Conservation (phyloP, 92 coral and sea anemone species). For the Muricea muricata region DNA sequence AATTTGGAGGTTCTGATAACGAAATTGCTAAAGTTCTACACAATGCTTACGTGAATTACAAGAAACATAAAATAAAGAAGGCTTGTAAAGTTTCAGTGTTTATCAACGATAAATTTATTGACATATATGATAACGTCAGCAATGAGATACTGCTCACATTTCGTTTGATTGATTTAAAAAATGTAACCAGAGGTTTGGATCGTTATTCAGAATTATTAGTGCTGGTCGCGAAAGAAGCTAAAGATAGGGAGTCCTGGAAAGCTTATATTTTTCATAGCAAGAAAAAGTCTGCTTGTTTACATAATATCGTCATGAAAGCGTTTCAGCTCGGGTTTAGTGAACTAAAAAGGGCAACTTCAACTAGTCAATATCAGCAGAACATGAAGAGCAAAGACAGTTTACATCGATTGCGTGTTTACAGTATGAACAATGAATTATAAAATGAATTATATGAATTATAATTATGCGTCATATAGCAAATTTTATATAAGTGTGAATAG, state of each 20-base stretch:
- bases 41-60: neutral
- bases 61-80: neutral
- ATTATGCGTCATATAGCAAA: neutral
- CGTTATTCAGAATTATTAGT: neutral
- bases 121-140: neutral
- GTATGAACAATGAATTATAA: neutral
- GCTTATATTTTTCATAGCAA: constrained; percentile 7
- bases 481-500: no score
- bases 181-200: neutral
- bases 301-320: neutral
- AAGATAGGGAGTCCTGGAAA: neutral
- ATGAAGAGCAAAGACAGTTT: neutral
- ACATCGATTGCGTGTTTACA: neutral
- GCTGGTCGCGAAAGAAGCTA: neutral
- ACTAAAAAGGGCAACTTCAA: neutral
- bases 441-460: neutral
- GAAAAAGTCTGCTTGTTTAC: neutral
- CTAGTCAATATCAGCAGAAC: neutral
- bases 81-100: neutral
- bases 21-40: constrained; percentile 6
- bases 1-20: neutral
- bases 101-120: neutral
- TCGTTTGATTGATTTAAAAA: neutral
- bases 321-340: neutral
- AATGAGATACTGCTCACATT: neutral